Percentiles rank a stretch among this genome's conserved stretches.
Conservation (phyloP, 2,113 vertebrate species). For the Alces alces region DNA sequence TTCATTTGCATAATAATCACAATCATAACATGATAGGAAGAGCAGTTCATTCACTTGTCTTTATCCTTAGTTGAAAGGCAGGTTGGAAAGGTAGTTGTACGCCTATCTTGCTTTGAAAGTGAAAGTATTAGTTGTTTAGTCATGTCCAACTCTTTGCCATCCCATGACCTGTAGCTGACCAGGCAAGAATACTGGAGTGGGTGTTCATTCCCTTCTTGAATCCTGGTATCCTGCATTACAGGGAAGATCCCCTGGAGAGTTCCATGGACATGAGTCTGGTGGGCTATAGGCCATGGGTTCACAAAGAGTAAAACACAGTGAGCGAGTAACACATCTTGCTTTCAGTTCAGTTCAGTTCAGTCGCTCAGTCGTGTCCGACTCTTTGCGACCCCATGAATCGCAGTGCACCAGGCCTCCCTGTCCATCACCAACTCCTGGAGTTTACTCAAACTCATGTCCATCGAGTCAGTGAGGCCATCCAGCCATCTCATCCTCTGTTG, state of each 20-base stretch:
- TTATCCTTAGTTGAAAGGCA: neutral
- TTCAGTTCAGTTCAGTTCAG: too few relatives aligned
- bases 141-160: neutral
- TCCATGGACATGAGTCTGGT: neutral
- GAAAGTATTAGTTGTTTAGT: neutral
- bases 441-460: too few relatives aligned
- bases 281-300: neutral
- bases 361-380: too few relatives aligned
- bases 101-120: neutral
- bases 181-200: neutral
- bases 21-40: neutral
- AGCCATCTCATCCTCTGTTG: too few relatives aligned
- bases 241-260: neutral
- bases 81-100: neutral
- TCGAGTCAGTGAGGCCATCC: too few relatives aligned
- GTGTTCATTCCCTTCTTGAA: neutral
- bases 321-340: neutral
- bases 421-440: too few relatives aligned
- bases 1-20: neutral
- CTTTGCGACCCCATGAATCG: too few relatives aligned
- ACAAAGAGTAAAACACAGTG: neutral
- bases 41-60: neutral
- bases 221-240: neutral
- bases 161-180: neutral
- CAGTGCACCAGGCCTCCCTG: too few relatives aligned